Percentiles rank a stretch among this genome's conserved stretches.
These are phyloP conservation scores for Paracyprichromis sp. DNA, from an alignment of 2,113 vertebrate species.

Conservation along the genomic window DNA sequence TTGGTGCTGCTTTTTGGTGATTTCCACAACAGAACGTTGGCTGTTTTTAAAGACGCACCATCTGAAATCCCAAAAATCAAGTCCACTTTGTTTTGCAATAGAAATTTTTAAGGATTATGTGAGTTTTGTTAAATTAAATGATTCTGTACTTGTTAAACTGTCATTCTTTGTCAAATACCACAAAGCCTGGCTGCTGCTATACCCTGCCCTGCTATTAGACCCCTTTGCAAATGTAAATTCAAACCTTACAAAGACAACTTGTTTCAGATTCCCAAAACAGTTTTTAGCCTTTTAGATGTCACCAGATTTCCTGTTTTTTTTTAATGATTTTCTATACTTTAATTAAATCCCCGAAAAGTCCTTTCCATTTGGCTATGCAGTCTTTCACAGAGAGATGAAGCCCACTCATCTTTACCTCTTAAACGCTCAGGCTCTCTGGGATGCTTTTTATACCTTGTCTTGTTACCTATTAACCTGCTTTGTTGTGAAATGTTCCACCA, in stretches of 20 bases:
- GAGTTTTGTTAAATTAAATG: not conserved
- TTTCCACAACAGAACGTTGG: not conserved
- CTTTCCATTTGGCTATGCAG: not conserved
- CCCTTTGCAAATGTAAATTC: not conserved
- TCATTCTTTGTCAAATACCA: not conserved
- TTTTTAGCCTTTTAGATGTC: not conserved
- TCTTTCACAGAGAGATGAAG: not conserved
- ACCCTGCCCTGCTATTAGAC: not conserved
- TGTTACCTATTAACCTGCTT: not conserved
- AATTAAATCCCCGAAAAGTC: not conserved
- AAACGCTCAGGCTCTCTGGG: not conserved
- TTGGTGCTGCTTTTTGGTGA: not conserved
- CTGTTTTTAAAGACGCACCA: not conserved
- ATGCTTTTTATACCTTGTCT: not conserved
- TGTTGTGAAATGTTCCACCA: not conserved
- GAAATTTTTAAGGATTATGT: not conserved
- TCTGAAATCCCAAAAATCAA: not conserved
- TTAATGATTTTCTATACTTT: not conserved
- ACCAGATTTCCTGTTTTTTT: not conserved
- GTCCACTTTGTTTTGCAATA: not conserved
- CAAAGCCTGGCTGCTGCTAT: not conserved
- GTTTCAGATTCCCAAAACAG: not conserved
- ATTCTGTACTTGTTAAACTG: not conserved
- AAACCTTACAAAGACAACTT: not conserved
- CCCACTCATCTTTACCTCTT: not conserved